Percentiles rank a stretch among this genome's conserved stretches.
These are phyloP conservation scores for Graphium colonna DNA, from an alignment of 2,888 invertebrate species.

Conservation along the genomic window DNA sequence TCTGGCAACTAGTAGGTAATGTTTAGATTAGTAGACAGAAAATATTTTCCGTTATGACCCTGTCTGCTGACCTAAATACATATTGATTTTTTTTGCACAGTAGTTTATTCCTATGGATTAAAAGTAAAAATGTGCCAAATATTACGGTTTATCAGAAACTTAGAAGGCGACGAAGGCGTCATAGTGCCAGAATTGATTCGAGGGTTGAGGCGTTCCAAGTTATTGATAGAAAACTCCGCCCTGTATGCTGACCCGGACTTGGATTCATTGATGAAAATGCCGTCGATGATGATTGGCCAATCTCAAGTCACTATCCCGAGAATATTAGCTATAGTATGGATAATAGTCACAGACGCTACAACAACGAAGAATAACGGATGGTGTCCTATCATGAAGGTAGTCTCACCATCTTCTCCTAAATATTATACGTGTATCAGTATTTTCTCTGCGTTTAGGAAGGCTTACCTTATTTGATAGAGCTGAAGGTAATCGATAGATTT, in stretches of 20 bases:
- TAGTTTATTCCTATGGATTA: no score
- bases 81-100: no score
- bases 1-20: no score
- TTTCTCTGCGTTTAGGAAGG: no score
- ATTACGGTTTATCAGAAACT: conserved; percentile 38
- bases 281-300: conserved; percentile 58
- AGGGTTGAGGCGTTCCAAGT: conserved; percentile 45
- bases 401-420: no score
- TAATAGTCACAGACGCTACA: conserved; percentile 53
- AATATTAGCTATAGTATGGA: conserved; percentile 56
- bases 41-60: no score
- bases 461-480: no score
- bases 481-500: no score
- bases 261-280: conserved; percentile 56
- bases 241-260: conserved; percentile 60
- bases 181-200: conserved; percentile 51
- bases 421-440: no score
- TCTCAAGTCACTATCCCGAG: conserved; percentile 62
- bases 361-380: conserved; percentile 52
- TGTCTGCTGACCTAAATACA: no score
- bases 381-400: conserved; percentile 57
- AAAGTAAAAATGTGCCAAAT: no score
- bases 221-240: conserved; percentile 55
- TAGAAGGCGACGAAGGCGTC: conserved; percentile 60
- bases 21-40: no score